Percentiles rank a stretch among this genome's conserved stretches.
phyloP scores from a whole-genome alignment of 1,140 invertebrate genomes.

The Diorhabda sublineata region DNA sequence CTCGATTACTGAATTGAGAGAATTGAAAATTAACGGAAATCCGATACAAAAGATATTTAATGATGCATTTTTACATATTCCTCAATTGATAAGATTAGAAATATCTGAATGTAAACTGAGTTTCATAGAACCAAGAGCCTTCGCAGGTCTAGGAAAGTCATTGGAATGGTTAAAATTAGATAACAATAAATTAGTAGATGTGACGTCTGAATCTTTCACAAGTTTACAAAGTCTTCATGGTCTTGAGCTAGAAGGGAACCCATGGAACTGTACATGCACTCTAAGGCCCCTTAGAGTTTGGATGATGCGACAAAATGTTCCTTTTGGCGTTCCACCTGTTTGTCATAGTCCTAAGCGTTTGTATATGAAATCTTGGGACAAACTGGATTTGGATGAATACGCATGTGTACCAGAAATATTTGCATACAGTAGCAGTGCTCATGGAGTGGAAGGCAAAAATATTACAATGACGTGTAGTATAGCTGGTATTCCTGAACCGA shows the following conservation, averaged over 20 bases:
- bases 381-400: conserved; percentile 72
- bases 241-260: conserved; percentile 69
- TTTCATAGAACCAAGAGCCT: conserved; percentile 63
- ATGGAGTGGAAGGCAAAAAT: conserved; percentile 63
- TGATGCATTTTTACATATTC: conserved; percentile 64
- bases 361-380: conserved; percentile 64
- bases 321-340: conserved; percentile 62
- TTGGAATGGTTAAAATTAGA: conserved; percentile 74
- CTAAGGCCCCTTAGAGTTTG: conserved; percentile 69
- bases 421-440: conserved; percentile 52
- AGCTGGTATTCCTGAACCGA: conserved; percentile 64
- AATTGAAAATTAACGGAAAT: conserved; percentile 69
- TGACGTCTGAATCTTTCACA: conserved; percentile 61
- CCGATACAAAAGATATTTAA: conserved; percentile 64
- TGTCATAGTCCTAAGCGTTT: conserved; percentile 63
- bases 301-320: conserved; percentile 74
- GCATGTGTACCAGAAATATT: conserved; percentile 69
- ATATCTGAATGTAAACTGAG: conserved; percentile 65
- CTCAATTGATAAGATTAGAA: conserved; percentile 68
- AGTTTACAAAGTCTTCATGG: conserved; percentile 66
- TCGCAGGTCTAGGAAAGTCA: conserved; percentile 64
- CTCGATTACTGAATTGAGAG: conserved; percentile 67
- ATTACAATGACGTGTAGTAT: conserved; percentile 69
- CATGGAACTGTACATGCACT: conserved; percentile 77
- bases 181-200: conserved; percentile 63